Conservation (phyloP, 2,113 vertebrate genomes). For the Cavia porcellus region DNA sequence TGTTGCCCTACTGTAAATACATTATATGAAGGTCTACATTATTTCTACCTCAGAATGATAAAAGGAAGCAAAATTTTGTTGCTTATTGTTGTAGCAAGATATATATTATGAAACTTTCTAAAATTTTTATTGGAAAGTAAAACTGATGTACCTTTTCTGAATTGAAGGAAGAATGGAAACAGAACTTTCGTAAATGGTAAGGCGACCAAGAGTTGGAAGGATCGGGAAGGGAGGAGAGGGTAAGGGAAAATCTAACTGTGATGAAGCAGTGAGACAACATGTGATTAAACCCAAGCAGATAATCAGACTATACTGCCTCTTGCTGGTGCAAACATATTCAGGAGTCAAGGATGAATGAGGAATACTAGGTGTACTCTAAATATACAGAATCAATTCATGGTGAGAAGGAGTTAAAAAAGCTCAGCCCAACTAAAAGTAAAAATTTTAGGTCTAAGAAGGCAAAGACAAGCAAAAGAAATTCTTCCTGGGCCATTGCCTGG, state of each 20-base stretch:
- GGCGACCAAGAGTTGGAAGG: neutral
- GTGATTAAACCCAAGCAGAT: neutral
- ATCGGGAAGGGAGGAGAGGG: neutral
- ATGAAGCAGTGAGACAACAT: neutral
- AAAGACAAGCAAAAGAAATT: neutral
- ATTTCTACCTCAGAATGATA: neutral
- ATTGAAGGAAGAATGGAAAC: neutral
- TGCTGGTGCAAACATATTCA: neutral
- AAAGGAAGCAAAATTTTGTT: neutral
- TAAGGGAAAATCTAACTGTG: neutral
- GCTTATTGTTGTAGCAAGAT: neutral
- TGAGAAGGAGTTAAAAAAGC: neutral
- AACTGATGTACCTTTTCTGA: neutral
- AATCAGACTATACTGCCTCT: neutral
- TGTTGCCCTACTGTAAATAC: neutral
- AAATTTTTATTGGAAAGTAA: neutral
- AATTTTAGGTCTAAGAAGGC: neutral
- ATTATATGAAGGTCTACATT: neutral
- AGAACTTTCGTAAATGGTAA: neutral
- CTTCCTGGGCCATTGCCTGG: neutral
- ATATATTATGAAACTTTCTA: neutral
- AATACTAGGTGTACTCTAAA: neutral
- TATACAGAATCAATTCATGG: neutral
- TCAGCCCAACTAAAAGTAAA: neutral
- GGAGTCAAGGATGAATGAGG: neutral